Evolutionary conservation across 37 sponge, comb jelly and placozoan species (phyloP), one percentile per base, ranked within the genome.

Genomic region (Haliclona indistincta): DNA sequence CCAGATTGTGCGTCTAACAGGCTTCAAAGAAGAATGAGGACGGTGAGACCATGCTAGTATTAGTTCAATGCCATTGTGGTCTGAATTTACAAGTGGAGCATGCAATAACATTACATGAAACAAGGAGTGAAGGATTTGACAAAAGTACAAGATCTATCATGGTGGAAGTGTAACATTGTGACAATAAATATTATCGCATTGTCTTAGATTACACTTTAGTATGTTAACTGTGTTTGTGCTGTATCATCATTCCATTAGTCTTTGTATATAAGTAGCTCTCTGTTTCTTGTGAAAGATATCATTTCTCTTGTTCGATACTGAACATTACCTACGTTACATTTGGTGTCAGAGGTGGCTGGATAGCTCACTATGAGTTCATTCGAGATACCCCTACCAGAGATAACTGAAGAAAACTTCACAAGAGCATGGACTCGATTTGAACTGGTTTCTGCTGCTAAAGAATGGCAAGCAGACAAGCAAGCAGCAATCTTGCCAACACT

Each of bases 401-500:
- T 80, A 29, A 38, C 32, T 17, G 43, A 32, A 40, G 71, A 80
- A 23, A 71, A 80, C 13, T 70, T 80, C 37, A 23, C 54, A 7
- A 38, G 63, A 20, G 28, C 61, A 4, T 80, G 71, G 80, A 80
- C 67, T 28, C 47, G 71, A 19, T 80, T 80, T 47, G 67, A 80
- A 38, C 37, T 80, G 4, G 80, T 70, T 1, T 62, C 80, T 38
- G 45, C 33, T 42, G 71, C 80, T 34, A 80, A 80, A 49, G 67
- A 80, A 25, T 80, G 80, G 80, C 35, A 80, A 32, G 80, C 55
- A 28, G 80, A 62, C 20, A 80, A 80, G 47, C 80, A 80, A 28
- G 49, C 40, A 19, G 22, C 62, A 20, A 54, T 80, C 35, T 20
- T 80, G 17, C 80, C 80, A 23, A 42, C 80, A 11, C 43, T 69